A percentile compares a stretch with the other conserved stretches of the same genome.
These are phyloP conservation scores for Heterochromis multidens DNA, from an alignment of 2,113 vertebrate genomes.

Conservation along the genomic window DNA sequence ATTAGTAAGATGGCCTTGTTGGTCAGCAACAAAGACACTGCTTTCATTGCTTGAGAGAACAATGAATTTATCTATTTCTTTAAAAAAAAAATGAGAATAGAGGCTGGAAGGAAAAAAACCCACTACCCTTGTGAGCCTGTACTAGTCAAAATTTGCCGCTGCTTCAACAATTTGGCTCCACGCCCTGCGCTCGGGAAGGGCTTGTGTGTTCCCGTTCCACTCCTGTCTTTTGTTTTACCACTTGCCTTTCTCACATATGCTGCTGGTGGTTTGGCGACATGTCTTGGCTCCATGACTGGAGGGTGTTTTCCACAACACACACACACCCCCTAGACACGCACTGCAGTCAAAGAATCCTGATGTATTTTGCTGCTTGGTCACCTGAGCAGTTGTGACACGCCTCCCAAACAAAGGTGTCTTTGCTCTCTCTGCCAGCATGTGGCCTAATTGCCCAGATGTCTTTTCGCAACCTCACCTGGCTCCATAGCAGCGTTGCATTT, in stretches of 20 bases:
- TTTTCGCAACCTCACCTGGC: background rate
- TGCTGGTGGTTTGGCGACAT: background rate
- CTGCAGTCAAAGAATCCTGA: background rate
- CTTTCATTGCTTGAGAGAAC: background rate
- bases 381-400: constrained; percentile 10
- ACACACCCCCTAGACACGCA: background rate
- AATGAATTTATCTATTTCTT: background rate
- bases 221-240: background rate
- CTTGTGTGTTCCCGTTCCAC: background rate
- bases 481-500: background rate
- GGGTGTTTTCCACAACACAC: background rate
- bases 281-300: background rate
- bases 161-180: background rate
- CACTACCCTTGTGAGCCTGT: too few relatives aligned
- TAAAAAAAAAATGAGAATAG: background rate
- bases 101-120: background rate
- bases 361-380: background rate
- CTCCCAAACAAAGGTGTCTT: constrained; percentile 24
- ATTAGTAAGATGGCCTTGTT: background rate
- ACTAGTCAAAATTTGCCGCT: background rate
- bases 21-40: background rate
- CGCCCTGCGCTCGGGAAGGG: background rate
- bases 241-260: background rate
- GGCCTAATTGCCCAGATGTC: constrained; percentile 6
- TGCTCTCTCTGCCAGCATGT: constrained; percentile 16